Evolutionary conservation across 2,797 vertebrate species (phyloP).

Genomic region (Dipus sagitta): DNA sequence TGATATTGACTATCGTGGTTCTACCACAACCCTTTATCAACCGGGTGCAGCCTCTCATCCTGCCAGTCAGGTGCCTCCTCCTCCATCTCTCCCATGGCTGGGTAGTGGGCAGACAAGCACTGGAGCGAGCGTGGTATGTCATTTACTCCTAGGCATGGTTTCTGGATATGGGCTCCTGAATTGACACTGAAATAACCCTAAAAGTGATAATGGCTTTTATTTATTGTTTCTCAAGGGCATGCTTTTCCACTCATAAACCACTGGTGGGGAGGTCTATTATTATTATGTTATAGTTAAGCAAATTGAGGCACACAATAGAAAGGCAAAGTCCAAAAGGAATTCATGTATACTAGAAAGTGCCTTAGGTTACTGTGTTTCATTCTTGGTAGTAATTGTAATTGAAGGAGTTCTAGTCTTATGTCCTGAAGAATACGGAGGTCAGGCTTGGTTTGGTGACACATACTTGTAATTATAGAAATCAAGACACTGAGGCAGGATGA

Average conservation of each 20-base stretch:
- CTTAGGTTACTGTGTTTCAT: not conserved
- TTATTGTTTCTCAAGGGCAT: not conserved
- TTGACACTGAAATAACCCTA: not conserved
- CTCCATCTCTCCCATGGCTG: constrained; percentile 97
- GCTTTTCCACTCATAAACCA: not conserved
- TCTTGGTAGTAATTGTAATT: not conserved
- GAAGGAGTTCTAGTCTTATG: not conserved
- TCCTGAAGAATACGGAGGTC: constrained; percentile 7
- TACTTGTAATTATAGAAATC: not conserved
- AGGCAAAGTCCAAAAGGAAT: not conserved
- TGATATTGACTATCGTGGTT: constrained; percentile 95
- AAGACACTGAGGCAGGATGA: not conserved
- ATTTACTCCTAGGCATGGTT: not conserved
- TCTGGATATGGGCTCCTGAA: not conserved
- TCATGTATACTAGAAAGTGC: not conserved
- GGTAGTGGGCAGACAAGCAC: constrained; percentile 98
- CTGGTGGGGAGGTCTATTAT: not conserved
- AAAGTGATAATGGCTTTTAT: not conserved
- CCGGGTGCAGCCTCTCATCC: constrained; percentile 90
- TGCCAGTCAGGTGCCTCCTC: constrained; percentile 91
- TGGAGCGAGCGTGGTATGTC: constrained; percentile 95
- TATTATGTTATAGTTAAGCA: constrained; percentile 20
- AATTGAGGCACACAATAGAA: not conserved
- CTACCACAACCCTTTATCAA: constrained; percentile 95
- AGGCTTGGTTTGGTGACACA: not conserved